Evolutionary conservation across 2,797 vertebrate species (phyloP).

Genomic region (Manis pentadactyla): DNA sequence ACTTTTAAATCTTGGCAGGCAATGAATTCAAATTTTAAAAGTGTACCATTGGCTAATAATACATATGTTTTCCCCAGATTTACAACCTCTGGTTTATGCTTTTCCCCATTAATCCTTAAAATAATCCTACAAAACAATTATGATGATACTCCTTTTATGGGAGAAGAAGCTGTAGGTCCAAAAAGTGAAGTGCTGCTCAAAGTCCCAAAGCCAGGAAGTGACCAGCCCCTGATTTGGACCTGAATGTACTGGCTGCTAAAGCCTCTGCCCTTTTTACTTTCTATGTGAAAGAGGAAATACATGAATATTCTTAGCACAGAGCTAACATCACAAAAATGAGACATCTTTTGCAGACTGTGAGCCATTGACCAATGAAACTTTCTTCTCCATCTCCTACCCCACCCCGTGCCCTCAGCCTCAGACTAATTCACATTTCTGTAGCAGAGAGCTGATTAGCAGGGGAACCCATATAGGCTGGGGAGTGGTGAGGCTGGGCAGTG

Average conservation of each 20-base stretch:
- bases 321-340: neutral
- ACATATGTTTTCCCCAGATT: neutral
- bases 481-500: neutral
- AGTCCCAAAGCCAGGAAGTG: neutral
- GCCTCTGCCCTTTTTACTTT: neutral
- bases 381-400: neutral
- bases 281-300: neutral
- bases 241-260: neutral
- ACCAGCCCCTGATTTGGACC: neutral
- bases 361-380: neutral
- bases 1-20: constrained; percentile 30
- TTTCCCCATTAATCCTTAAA: neutral
- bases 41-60: neutral
- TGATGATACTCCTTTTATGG: neutral
- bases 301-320: neutral
- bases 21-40: constrained; percentile 23
- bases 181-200: neutral
- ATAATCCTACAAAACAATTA: neutral
- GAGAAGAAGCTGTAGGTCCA: neutral
- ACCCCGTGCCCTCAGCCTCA: neutral
- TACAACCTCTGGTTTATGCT: neutral
- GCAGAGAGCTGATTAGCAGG: neutral
- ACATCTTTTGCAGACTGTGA: neutral
- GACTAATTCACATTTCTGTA: constrained; percentile 34
- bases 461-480: neutral